Conservation (phyloP, 1,140 invertebrate species). For the Papilio polyxenes region DNA sequence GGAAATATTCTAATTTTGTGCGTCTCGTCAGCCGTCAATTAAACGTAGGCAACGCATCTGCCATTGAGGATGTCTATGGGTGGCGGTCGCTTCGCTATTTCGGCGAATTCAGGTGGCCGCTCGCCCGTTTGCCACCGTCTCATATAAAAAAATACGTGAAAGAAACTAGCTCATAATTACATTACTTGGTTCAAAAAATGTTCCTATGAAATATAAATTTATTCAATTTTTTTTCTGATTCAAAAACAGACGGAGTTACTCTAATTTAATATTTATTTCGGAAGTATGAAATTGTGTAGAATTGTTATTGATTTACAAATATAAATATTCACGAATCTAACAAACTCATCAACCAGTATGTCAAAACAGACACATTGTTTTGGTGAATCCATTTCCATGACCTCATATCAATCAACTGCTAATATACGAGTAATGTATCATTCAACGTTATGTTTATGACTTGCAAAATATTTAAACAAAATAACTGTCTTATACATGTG, state of each 20-base stretch:
- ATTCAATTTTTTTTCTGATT: neutral
- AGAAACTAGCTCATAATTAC: too few species aligned
- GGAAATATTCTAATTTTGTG: too few species aligned
- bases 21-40: too few species aligned
- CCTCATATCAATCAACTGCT: neutral
- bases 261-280: neutral
- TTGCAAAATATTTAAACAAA: neutral
- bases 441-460: neutral
- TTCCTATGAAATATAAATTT: neutral
- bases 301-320: conserved; percentile 1
- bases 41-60: too few species aligned
- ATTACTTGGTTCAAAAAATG: too few species aligned
- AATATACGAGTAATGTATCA: neutral
- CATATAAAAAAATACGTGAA: too few species aligned
- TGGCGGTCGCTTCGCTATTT: too few species aligned
- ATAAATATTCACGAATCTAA: neutral
- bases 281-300: neutral
- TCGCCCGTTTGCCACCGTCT: too few species aligned
- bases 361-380: neutral
- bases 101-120: too few species aligned
- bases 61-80: too few species aligned
- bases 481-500: neutral
- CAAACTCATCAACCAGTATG: neutral
- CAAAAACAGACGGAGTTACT: neutral
- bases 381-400: neutral